A percentile compares a stretch with the other conserved stretches of the same genome.
Evolutionary conservation across 2,113 vertebrate genomes (phyloP).

Genomic region (Tragelaphus imberbis): DNA sequence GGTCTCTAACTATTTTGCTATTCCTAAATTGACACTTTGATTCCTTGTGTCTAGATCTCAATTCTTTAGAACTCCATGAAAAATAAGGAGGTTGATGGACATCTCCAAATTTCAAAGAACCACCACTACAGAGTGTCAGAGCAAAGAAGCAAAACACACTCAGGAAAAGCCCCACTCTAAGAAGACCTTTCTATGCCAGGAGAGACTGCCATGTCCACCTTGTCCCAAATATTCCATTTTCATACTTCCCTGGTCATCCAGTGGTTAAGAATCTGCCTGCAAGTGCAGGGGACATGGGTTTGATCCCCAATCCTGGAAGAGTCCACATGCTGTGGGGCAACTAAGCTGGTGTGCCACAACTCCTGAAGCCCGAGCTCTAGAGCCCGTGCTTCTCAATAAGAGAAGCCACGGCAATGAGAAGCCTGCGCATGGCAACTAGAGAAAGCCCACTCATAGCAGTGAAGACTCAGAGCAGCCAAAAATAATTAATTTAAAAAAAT

Average conservation of each 20-base stretch:
- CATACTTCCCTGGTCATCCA: neutral
- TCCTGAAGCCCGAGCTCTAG: neutral
- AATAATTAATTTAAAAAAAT: neutral
- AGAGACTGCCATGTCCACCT: neutral
- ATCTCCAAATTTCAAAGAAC: neutral
- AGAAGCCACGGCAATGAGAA: neutral
- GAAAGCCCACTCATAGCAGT: neutral
- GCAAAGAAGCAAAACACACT: neutral
- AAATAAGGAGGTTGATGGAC: neutral
- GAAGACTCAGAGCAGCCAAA: neutral
- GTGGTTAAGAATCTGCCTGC: neutral
- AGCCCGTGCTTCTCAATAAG: neutral
- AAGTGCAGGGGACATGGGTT: neutral
- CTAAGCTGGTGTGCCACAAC: neutral
- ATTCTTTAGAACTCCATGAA: neutral
- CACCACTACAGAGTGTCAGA: neutral
- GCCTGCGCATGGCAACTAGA: neutral
- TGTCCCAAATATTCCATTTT: neutral
- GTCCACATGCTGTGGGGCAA: neutral
- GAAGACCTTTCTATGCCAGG: neutral
- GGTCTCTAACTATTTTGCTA: neutral
- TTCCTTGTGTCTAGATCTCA: neutral
- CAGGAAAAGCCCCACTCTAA: neutral
- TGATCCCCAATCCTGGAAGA: neutral
- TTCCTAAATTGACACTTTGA: neutral